Conservation (phyloP, 2,113 vertebrate genomes). For the Choloepus hoffmanni region DNA sequence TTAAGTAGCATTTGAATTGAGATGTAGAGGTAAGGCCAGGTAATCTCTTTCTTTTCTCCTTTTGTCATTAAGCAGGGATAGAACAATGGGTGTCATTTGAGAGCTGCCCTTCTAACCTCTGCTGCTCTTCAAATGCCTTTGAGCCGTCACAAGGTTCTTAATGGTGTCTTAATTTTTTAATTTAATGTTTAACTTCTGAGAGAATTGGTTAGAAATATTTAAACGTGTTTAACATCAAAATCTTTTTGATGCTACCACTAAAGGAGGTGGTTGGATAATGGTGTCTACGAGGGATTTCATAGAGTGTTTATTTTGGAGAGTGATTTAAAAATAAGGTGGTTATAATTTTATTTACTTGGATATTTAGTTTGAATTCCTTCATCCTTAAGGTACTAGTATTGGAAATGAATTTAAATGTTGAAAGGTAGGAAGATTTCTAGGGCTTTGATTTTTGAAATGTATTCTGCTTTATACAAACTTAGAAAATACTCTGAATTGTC, state of each 20-base stretch:
- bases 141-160: slow-evolving; percentile 84
- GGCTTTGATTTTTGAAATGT: slow-evolving; percentile 4
- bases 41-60: slow-evolving; percentile 87
- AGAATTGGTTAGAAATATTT: slow-evolving; percentile 71
- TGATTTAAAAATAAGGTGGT: slow-evolving; percentile 46
- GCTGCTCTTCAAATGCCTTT: slow-evolving; percentile 86
- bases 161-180: slow-evolving; percentile 83
- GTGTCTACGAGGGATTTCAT: slow-evolving; percentile 44
- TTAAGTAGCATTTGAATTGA: slow-evolving; percentile 81
- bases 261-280: slow-evolving; percentile 61
- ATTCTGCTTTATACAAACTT: slow-evolving; percentile 21
- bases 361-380: slow-evolving; percentile 59
- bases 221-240: background rate
- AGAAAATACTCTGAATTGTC: slow-evolving; percentile 29
- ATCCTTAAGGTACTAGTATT: background rate
- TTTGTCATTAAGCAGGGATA: slow-evolving; percentile 83
- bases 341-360: slow-evolving; percentile 45
- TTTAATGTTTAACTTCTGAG: slow-evolving; percentile 80
- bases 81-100: slow-evolving; percentile 89
- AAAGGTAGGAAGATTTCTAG: background rate
- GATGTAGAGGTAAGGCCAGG: slow-evolving; percentile 85
- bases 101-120: slow-evolving; percentile 87
- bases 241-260: background rate
- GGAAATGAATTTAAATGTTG: slow-evolving; percentile 39
- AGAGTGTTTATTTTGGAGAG: slow-evolving; percentile 10